Base-by-base conservation (phyloP, 1,140 invertebrate species). In the Acromyrmex charruanus region DNA sequence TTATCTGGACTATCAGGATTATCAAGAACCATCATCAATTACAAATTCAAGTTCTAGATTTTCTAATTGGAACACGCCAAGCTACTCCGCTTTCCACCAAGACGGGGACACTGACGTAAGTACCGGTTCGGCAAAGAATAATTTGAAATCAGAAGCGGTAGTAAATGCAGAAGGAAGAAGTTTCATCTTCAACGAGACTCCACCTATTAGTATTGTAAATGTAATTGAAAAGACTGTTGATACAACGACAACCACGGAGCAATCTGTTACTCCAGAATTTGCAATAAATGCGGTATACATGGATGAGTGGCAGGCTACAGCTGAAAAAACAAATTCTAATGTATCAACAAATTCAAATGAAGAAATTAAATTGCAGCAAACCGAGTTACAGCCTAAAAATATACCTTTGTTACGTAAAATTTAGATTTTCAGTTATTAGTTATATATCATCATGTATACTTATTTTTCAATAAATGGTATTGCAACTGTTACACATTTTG, bases 241-340 rank as follows among this genome's bases (percentile, higher is more conserved):
- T 63, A 18, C 14, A 16, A 21, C 1, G 18, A 28, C 55, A 49
- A 82, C 25, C 25, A 72, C 68, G 14, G 28, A 31, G 49, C 79
- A 65, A 61, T 14, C 58, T 63, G 58, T 12, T 44, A 66, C 9
- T 59, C 35, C 65, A 0, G 44, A 77, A 21, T 68, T 68, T 0
- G 21, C 65, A 0, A n/a, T 58, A n/a, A 58, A 71, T 51, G 5
- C 58, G 0, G 12, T 53, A 0, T 82, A 90, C 12, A 55, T 10
- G 3, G 51, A 89, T 16, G 86, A 90, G 3, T 90, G 88, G 88
- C 86, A 88, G 1, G 31, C 88, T 10, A 75, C 55, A 16, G 66
- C 53, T 12, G 84, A 53, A n/a, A 81, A 82, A 35, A n/a, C 25
- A 31, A 65, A 25, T 18, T 25, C 68, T 5, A 53, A 25, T 7